Conservation (phyloP, 2,888 invertebrate genomes). For the Tuberolachnus salignus region DNA sequence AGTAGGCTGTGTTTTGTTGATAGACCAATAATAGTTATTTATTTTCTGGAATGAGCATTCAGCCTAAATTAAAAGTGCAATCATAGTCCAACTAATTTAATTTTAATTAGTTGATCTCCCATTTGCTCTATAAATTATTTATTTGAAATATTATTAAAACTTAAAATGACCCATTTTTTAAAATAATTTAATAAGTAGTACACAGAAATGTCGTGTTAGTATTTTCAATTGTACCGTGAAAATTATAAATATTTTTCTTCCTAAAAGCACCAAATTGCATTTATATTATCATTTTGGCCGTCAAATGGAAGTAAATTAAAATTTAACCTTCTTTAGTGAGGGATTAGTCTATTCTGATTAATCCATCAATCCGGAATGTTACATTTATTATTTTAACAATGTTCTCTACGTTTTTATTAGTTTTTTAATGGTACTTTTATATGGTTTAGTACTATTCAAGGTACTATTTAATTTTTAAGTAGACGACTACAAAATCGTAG, state of each 20-base stretch:
- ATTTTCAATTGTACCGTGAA: no score
- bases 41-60: constrained; percentile 47
- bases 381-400: neutral
- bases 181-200: no score
- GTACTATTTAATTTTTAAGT: no score
- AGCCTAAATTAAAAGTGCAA: constrained; percentile 42
- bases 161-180: no score
- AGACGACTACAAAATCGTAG: no score
- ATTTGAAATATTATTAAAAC: no score
- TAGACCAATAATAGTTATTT: constrained; percentile 39
- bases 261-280: constrained; percentile 51
- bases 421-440: no score
- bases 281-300: constrained; percentile 39
- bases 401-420: neutral
- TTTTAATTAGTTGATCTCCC: constrained; percentile 38
- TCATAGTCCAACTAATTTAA: constrained; percentile 46
- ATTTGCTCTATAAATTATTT: constrained; percentile 26
- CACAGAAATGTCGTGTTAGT: no score
- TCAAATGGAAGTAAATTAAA: constrained; percentile 52
- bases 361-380: constrained; percentile 51
- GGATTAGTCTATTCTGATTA: constrained; percentile 5
- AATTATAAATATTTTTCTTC: constrained; percentile 21
- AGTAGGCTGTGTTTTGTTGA: constrained; percentile 50
- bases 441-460: no score
- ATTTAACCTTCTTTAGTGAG: constrained; percentile 44